Percentiles rank a stretch among this genome's conserved stretches.
Evolutionary conservation across 2,888 invertebrate genomes (phyloP).

Genomic region (Calameuta idolon): DNA sequence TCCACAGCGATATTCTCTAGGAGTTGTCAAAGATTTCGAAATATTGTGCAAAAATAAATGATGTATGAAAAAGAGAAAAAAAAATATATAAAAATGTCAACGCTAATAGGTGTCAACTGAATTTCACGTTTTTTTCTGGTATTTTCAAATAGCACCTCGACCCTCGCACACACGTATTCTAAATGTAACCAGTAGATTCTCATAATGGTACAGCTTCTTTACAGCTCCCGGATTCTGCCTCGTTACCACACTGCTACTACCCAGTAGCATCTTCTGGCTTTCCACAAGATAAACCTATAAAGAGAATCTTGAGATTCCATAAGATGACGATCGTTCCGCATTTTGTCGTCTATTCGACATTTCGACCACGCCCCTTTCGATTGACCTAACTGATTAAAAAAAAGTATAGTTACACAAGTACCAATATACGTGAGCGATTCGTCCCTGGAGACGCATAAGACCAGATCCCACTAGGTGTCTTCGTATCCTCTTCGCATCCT

Average conservation of each 20-base stretch:
- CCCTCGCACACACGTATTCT: background rate
- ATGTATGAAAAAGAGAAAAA: background rate
- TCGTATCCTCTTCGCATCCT: background rate
- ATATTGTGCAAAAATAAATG: background rate
- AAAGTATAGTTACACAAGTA: background rate
- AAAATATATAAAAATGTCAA: background rate
- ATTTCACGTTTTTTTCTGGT: background rate
- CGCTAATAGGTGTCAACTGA: background rate
- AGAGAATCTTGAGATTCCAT: background rate
- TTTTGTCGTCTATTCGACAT: background rate
- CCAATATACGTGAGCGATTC: background rate
- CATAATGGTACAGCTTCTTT: background rate
- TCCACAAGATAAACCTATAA: background rate
- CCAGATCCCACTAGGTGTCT: background rate
- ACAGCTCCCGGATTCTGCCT: background rate
- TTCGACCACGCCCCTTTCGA: background rate
- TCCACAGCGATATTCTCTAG: background rate
- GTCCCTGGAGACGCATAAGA: background rate
- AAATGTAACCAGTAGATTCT: background rate
- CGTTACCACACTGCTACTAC: background rate
- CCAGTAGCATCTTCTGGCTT: background rate
- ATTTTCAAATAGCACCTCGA: background rate
- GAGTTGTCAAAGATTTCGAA: background rate
- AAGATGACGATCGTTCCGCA: background rate
- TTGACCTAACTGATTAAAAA: background rate